phyloP scores from a whole-genome alignment of 64 coral and sea anemone genomes.

The Platygyra sinensis region DNA sequence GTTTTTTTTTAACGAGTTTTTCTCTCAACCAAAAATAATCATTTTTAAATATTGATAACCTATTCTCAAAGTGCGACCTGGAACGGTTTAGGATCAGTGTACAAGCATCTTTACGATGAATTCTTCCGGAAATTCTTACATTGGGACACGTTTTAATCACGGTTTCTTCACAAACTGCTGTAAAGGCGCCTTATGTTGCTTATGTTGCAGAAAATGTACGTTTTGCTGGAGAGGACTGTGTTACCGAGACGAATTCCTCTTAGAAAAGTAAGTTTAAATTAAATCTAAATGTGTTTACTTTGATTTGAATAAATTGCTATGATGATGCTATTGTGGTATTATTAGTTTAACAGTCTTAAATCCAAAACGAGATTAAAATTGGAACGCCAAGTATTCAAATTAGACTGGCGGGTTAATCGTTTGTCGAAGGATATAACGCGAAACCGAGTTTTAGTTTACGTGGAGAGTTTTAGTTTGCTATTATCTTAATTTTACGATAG shows the following conservation, averaged over 20 bases:
- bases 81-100: not conserved
- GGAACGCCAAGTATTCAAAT: too few species aligned
- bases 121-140: not conserved
- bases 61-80: not conserved
- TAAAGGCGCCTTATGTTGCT: not conserved
- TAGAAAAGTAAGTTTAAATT: slow-evolving; percentile 12
- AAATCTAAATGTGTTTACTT: not conserved
- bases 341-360: not conserved
- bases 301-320: not conserved
- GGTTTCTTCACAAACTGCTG: not conserved
- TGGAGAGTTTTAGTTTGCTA: too few species aligned
- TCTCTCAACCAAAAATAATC: not conserved
- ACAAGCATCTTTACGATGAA: not conserved
- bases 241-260: slow-evolving; percentile 26
- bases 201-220: not conserved
- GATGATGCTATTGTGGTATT: not conserved
- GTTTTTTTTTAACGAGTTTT: not conserved
- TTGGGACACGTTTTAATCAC: not conserved
- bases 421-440: too few species aligned
- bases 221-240: slow-evolving; percentile 16
- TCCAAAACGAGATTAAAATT: not conserved
- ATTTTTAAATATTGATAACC: not conserved
- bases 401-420: too few species aligned
- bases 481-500: too few species aligned
- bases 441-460: too few species aligned